These are phyloP conservation scores for Patiria miniata DNA, from an alignment of 35 echinoderm and acorn worm genomes.

Conservation along the genomic window DNA sequence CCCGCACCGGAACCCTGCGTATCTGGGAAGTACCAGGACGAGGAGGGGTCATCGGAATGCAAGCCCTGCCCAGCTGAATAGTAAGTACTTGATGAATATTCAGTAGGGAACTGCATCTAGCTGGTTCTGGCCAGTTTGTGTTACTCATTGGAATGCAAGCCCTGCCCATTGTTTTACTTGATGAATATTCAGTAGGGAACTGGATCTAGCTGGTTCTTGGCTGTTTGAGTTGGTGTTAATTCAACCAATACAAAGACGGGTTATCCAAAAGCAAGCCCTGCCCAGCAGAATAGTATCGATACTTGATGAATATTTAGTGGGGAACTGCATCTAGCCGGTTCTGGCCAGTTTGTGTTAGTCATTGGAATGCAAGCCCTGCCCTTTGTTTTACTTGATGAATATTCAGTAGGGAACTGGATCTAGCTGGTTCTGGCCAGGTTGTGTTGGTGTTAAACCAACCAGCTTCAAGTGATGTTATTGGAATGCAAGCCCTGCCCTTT, in stretches of 20 bases:
- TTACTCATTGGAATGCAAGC: neutral
- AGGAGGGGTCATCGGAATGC: constrained; percentile 70
- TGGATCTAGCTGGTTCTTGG: neutral
- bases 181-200: neutral
- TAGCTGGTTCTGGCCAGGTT: neutral
- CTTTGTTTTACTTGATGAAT: neutral
- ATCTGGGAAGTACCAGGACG: constrained; percentile 91
- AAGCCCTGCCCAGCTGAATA: constrained; percentile 75
- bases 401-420: neutral
- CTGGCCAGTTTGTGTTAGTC: neutral
- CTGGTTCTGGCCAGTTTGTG: neutral
- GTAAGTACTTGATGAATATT: constrained; percentile 57
- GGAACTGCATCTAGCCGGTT: neutral
- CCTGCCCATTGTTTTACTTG: neutral
- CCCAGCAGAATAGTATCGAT: constrained; percentile 74
- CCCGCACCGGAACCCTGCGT: constrained; percentile 74
- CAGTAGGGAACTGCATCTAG: neutral
- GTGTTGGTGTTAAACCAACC: no score
- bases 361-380: neutral
- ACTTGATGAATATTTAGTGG: neutral
- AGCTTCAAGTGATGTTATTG: constrained; percentile 72
- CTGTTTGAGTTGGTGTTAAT: neutral
- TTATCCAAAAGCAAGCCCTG: constrained; percentile 76
- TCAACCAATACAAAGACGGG: constrained; percentile 88
- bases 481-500: constrained; percentile 86